These are phyloP conservation scores for Iselma pallidipennis DNA, from an alignment of 2,888 invertebrate genomes.

Conservation along the genomic window DNA sequence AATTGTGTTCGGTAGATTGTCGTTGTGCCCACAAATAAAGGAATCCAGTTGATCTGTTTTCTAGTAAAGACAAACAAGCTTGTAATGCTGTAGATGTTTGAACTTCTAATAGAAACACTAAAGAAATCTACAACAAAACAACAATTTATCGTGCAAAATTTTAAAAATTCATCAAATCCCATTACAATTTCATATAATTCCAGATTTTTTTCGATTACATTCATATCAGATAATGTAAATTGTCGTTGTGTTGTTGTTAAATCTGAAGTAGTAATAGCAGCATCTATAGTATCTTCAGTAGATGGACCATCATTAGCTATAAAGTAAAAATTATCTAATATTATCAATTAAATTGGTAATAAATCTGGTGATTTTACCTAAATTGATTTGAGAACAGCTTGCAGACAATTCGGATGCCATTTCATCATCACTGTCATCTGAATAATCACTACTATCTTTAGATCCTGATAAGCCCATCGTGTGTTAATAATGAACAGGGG, in stretches of 20 bases:
- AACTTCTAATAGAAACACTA: slow-evolving; percentile 48
- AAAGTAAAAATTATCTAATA: not conserved
- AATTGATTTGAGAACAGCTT: not conserved
- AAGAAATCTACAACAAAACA: slow-evolving; percentile 39
- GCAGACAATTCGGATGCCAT: not conserved
- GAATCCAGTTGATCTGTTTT: slow-evolving; percentile 28
- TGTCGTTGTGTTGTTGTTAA: slow-evolving; percentile 19
- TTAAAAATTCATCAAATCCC: slow-evolving; percentile 7
- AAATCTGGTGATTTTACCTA: too few relatives aligned
- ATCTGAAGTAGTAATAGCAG: slow-evolving; percentile 16
- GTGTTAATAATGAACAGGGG: too few relatives aligned
- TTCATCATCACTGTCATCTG: not conserved
- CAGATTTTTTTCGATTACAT: slow-evolving; percentile 55
- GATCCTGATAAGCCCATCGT: not conserved
- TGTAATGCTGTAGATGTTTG: slow-evolving; percentile 37
- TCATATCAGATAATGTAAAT: slow-evolving; percentile 44
- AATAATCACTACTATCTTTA: not conserved
- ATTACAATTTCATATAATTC: slow-evolving; percentile 56
- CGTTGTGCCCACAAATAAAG: slow-evolving; percentile 44
- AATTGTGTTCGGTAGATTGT: slow-evolving; percentile 34
- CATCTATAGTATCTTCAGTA: slow-evolving; percentile 19
- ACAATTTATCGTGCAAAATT: slow-evolving; percentile 1
- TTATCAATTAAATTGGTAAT: too few relatives aligned
- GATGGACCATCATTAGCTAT: not conserved
- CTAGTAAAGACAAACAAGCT: slow-evolving; percentile 29